Evolutionary conservation across 2,888 invertebrate genomes (phyloP).

Genomic region (Mesoligia furuncula): DNA sequence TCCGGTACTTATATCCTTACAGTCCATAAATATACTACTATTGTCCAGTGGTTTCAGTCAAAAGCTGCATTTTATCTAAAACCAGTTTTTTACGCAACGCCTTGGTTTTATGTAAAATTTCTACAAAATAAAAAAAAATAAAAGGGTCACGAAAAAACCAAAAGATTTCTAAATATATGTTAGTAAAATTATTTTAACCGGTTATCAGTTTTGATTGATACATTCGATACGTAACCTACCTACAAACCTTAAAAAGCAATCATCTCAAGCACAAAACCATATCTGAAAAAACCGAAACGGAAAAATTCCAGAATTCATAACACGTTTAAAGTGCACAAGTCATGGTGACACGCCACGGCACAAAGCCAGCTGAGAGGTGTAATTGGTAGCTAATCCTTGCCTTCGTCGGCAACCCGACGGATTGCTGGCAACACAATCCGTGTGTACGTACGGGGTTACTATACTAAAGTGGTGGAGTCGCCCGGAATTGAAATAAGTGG

Average conservation of each 20-base stretch:
- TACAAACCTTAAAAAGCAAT: background rate
- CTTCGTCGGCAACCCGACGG: conserved; percentile 73
- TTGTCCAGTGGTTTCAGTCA: too few relatives aligned
- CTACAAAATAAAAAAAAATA: too few relatives aligned
- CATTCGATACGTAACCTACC: too few relatives aligned
- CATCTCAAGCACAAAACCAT: conserved; percentile 10
- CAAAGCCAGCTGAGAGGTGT: conserved; percentile 77
- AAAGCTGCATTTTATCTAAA: too few relatives aligned
- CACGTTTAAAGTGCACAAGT: conserved; percentile 72
- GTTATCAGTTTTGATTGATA: background rate
- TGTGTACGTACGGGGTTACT: conserved; percentile 53
- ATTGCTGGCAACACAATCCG: conserved; percentile 65
- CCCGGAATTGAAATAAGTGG: conserved; percentile 31
- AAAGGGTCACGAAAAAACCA: too few relatives aligned
- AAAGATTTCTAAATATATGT: too few relatives aligned
- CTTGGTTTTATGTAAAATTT: too few relatives aligned
- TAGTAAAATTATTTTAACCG: background rate
- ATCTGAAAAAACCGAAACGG: conserved; percentile 11
- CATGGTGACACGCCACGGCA: conserved; percentile 65
- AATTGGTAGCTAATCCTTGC: conserved; percentile 87
- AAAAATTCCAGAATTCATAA: conserved; percentile 63
- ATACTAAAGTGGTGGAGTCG: conserved; percentile 2
- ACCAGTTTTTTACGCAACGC: too few relatives aligned
- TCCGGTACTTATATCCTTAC: too few relatives aligned
- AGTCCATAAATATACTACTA: too few relatives aligned